phyloP scores from a whole-genome alignment of 2,113 vertebrate species.

The Chlamydotis undulata region DNA sequence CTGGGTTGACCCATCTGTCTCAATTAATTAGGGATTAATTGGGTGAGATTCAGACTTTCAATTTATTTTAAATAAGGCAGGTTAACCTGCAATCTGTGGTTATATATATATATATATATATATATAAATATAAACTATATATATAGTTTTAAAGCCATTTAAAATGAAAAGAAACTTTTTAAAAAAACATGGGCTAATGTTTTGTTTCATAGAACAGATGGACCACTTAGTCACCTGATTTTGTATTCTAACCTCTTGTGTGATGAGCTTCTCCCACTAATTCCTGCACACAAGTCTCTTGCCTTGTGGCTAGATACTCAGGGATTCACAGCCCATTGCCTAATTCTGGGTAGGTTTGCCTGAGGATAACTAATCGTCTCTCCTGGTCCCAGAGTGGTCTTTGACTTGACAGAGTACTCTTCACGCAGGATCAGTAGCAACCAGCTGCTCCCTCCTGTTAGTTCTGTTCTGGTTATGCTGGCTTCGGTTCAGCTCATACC shows the following conservation, averaged over 20 bases:
- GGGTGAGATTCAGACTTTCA: constrained; percentile 19
- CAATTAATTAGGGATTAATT: constrained; percentile 8
- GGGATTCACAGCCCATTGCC: not conserved
- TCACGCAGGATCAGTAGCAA: not conserved
- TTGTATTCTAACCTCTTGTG: not conserved
- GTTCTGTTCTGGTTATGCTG: not conserved
- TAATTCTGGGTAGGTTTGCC: not conserved
- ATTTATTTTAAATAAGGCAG: constrained; percentile 4
- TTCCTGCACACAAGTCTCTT: not conserved
- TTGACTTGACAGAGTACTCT: constrained; percentile 12
- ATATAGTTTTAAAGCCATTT: not conserved
- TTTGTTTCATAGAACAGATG: not conserved
- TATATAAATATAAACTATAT: too few species aligned
- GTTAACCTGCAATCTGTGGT: constrained; percentile 44
- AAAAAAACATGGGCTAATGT: not conserved
- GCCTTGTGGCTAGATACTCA: not conserved
- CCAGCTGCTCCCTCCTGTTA: constrained; percentile 26
- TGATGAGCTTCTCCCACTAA: not conserved
- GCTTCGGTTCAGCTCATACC: constrained; percentile 9
- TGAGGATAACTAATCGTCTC: not conserved
- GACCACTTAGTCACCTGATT: not conserved
- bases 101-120: too few species aligned
- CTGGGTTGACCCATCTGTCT: constrained; percentile 33
- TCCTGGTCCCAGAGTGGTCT: not conserved
- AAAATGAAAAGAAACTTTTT: not conserved